Evolutionary conservation across 2,113 vertebrate genomes (phyloP).

Genomic region (Anarhynchus alexandrinus): DNA sequence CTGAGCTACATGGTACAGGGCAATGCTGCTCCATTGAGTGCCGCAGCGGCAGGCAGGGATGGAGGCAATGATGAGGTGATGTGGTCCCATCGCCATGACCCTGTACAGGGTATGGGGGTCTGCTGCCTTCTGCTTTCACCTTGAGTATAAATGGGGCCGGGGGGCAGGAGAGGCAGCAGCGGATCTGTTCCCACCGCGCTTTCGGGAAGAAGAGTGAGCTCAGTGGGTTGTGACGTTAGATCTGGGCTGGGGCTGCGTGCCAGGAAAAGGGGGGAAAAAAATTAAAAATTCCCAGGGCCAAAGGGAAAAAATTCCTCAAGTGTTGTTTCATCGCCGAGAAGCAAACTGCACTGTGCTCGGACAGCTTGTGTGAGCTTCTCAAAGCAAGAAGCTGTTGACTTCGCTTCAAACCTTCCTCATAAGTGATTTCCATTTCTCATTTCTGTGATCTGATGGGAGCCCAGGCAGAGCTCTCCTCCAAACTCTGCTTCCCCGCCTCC

Average conservation of each 20-base stretch:
- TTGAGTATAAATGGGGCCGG: neutral
- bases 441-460: neutral
- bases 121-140: neutral
- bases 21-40: rapidly evolving
- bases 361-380: neutral
- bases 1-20: neutral
- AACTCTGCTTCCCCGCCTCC: neutral
- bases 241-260: neutral
- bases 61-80: neutral
- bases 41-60: rapidly evolving
- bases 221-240: neutral
- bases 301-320: neutral
- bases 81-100: neutral
- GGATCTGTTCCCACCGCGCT: neutral
- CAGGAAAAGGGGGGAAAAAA: neutral
- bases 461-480: neutral
- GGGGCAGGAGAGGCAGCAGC: neutral
- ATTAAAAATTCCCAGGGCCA: neutral
- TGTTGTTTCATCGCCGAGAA: neutral
- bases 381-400: neutral
- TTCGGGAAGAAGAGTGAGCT: neutral
- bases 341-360: neutral
- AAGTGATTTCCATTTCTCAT: neutral
- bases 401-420: neutral
- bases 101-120: neutral